Percentiles rank a stretch among this genome's conserved stretches.
Evolutionary conservation across 1,140 invertebrate species (phyloP).

Genomic region (Drosophila pseudoananassae): DNA sequence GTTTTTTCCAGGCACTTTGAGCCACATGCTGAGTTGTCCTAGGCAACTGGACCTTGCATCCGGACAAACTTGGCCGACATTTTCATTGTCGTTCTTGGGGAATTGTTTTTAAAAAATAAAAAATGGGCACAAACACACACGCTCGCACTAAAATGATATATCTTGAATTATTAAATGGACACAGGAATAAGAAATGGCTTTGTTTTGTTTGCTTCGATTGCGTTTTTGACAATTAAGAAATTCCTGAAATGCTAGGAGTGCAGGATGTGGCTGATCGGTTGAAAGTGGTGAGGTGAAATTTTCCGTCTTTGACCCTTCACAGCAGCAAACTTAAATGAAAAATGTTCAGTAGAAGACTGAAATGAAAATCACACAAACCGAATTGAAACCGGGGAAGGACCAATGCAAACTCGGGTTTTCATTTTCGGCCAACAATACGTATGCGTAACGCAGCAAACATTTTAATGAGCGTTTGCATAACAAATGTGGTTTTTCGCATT

Average conservation of each 20-base stretch:
- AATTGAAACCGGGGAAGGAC: slow-evolving; percentile 5
- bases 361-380: slow-evolving; percentile 22
- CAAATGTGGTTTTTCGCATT: slow-evolving; percentile 66
- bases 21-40: slow-evolving; percentile 70
- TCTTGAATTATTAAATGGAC: slow-evolving; percentile 72
- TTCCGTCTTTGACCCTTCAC: slow-evolving; percentile 10
- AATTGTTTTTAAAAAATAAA: slow-evolving; percentile 76
- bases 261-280: slow-evolving; percentile 30
- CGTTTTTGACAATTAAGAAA: slow-evolving; percentile 68
- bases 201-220: slow-evolving; percentile 27
- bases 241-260: slow-evolving; percentile 67
- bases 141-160: slow-evolving; percentile 23
- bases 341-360: slow-evolving; percentile 19
- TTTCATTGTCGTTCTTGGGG: slow-evolving; percentile 62
- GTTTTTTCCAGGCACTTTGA: slow-evolving; percentile 55
- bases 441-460: slow-evolving; percentile 72
- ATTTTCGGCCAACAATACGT: slow-evolving; percentile 65
- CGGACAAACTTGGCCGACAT: slow-evolving; percentile 59
- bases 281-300: slow-evolving; percentile 23
- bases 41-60: slow-evolving; percentile 48
- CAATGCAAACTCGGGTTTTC: slow-evolving; percentile 21
- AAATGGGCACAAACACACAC: slow-evolving; percentile 34
- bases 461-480: slow-evolving; percentile 79
- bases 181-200: slow-evolving; percentile 21
- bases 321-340: slow-evolving; percentile 7